Conservation (phyloP, 2,888 invertebrate genomes). For the Cantharis flavilabris region DNA sequence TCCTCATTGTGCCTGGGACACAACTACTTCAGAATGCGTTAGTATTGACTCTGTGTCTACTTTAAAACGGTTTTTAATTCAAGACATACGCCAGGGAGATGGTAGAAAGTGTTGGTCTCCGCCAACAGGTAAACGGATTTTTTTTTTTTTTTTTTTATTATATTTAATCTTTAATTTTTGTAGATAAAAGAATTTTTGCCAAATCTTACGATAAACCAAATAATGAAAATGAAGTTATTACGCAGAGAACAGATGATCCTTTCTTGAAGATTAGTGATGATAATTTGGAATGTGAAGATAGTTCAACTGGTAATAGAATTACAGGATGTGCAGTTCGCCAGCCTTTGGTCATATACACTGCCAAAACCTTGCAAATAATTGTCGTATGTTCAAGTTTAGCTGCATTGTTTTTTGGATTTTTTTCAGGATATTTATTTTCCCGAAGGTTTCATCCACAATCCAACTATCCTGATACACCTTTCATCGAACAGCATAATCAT, state of each 20-base stretch:
- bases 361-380: conserved; percentile 79
- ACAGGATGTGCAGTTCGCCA: conserved; percentile 53
- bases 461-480: conserved; percentile 73
- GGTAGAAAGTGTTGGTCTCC: conserved; percentile 60
- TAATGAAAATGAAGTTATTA: conserved; percentile 28
- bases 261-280: conserved; percentile 20
- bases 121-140: conserved; percentile 36
- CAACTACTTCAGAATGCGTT: conserved; percentile 61
- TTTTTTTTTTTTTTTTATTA: not conserved
- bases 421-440: conserved; percentile 83
- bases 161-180: conserved; percentile 5
- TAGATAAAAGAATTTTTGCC: conserved; percentile 16
- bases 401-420: conserved; percentile 81
- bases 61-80: conserved; percentile 59
- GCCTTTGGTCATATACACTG: conserved; percentile 73
- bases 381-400: conserved; percentile 80
- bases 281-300: conserved; percentile 46
- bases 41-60: conserved; percentile 56
- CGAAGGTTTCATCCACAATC: conserved; percentile 72
- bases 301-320: conserved; percentile 39
- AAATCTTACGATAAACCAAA: conserved; percentile 34
- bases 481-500: conserved; percentile 79
- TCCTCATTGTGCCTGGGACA: conserved; percentile 97
- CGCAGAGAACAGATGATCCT: conserved; percentile 36
- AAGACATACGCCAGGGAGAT: conserved; percentile 74